Conservation (phyloP, 2,888 invertebrate species). For the Fabriciana adippe region DNA sequence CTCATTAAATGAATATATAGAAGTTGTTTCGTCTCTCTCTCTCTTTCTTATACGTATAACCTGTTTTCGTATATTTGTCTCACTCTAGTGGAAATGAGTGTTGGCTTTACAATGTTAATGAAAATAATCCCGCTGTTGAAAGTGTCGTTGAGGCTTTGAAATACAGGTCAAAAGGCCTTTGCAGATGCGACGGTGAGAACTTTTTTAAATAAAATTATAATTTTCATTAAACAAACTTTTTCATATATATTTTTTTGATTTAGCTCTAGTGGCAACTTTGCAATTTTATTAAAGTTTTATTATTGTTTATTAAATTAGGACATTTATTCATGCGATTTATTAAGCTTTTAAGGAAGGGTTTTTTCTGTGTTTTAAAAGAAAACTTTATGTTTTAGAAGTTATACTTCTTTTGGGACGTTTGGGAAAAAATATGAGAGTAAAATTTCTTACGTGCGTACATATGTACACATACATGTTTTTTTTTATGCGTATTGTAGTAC, state of each 20-base stretch:
- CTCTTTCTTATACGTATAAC: not conserved
- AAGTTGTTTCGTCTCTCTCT: conserved; percentile 13
- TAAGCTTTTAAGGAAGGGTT: too few species aligned
- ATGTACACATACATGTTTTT: too few species aligned
- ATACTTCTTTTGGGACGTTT: too few species aligned
- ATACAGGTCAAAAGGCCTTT: conserved; percentile 30
- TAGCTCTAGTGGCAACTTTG: too few species aligned
- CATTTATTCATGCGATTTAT: too few species aligned
- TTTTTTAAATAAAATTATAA: conserved; percentile 21
- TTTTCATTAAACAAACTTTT: conserved; percentile 4
- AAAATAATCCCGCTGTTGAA: conserved; percentile 22
- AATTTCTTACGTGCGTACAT: too few species aligned
- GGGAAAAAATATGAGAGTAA: too few species aligned
- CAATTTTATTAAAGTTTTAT: too few species aligned
- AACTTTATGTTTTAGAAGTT: too few species aligned
- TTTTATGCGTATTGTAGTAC: too few species aligned
- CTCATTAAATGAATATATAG: conserved; percentile 10
- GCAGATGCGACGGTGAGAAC: conserved; percentile 20
- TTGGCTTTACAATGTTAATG: conserved; percentile 20
- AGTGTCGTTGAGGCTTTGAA: conserved; percentile 15
- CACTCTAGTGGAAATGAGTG: conserved; percentile 10
- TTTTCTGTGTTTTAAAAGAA: too few species aligned
- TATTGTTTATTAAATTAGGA: too few species aligned
- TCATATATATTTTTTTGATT: not conserved
- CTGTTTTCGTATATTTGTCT: conserved; percentile 10